phyloP scores from a whole-genome alignment of 2,113 vertebrate genomes.

The Nesoenas mayeri region DNA sequence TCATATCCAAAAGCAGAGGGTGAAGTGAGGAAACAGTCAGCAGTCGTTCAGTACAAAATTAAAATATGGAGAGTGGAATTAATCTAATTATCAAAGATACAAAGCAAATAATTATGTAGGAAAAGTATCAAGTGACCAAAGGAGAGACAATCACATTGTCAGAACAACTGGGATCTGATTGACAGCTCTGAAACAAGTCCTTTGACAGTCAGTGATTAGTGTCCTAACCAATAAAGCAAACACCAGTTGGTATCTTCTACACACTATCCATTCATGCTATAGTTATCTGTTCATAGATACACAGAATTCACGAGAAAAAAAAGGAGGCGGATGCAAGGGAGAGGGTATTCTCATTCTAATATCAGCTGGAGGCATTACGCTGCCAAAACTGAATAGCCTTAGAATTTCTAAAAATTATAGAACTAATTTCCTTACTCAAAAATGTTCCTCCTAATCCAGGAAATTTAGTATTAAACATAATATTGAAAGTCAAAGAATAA shows the following conservation, averaged over 20 bases:
- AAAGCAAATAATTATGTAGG: neutral
- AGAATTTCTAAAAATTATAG: neutral
- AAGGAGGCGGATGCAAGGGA: neutral
- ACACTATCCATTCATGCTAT: neutral
- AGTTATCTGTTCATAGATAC: neutral
- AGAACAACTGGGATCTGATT: neutral
- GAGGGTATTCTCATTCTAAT: neutral
- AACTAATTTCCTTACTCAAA: neutral
- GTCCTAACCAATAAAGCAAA: neutral
- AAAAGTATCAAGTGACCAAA: neutral
- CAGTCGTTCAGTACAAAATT: neutral
- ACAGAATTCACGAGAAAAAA: neutral
- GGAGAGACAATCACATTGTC: neutral
- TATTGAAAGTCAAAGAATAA: constrained; percentile 6
- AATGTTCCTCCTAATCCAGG: neutral
- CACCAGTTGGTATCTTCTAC: neutral
- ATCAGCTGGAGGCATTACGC: neutral
- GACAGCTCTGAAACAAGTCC: neutral
- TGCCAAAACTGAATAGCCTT: neutral
- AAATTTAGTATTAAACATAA: neutral
- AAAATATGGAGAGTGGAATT: neutral
- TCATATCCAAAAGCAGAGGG: neutral
- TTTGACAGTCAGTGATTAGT: neutral
- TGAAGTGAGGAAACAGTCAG: neutral
- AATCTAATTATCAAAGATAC: neutral